Evolutionary conservation across 2,113 vertebrate genomes (phyloP), one percentile per base, ranked within the genome.

Genomic region (Entelurus aequoreus): DNA sequence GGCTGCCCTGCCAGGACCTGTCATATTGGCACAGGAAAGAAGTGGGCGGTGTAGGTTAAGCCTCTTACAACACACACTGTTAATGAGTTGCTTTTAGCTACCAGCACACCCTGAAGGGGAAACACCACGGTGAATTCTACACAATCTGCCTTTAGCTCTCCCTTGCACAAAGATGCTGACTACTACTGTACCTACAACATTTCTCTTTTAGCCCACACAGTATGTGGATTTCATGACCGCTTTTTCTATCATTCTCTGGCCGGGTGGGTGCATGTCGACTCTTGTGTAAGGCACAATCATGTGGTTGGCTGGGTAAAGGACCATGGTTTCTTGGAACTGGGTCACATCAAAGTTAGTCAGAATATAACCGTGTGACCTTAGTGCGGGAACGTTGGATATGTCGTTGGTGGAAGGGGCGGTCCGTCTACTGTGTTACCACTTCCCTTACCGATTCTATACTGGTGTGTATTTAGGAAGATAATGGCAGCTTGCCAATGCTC

Each of bases 31-130:
- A 81, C 83, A 88, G 82, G 75, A 86, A 87, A 84, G 75, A 77
- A 81, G 82, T 84, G 78, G 84, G 85, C 77, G 81, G 76, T 76
- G 84, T 86, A 84, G 81, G 70, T 83, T 83, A 85, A 86, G 78
- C 81, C 77, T 83, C 81, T 85, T 83, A 80, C 79, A 83, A 71
- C 72, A 75, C 75, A 77, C 78, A 82, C 77, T 67, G 79, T 77
- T 87, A 87, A 89, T 86, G 84, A 86, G 84, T 79, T 81, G 84
- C 80, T 81, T 84, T 85, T 83, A 83, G 84, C 81, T 77, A 82
- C 83, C 81, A 74, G 75, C 65, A 79, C 75, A 73, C 78, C 69
- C 65, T 47, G n/a, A 65, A 38, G 66, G 60, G 66, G 69, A 62
- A 59, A 40, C 56, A 66, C 65, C 50, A 19, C 53, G 52, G 76